Conservation (phyloP, 92 coral and sea anemone genomes). For the Diadumene lineata region DNA sequence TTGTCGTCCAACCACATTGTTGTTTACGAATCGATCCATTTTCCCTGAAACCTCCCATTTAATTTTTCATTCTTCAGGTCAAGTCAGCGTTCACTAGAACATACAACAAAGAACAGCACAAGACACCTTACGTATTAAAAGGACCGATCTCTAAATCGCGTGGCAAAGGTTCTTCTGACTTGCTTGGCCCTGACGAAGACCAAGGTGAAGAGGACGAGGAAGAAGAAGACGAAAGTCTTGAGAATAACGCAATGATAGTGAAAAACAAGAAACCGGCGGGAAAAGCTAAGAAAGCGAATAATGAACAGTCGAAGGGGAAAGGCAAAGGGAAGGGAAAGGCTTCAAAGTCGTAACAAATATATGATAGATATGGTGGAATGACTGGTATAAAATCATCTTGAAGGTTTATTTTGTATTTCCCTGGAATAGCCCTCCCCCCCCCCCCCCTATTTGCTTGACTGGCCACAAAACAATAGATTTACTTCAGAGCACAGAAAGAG, state of each 20-base stretch:
- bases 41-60: too few relatives aligned
- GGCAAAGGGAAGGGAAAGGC: constrained; percentile 73
- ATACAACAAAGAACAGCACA: constrained; percentile 85
- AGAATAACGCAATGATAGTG: constrained; percentile 76
- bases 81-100: constrained; percentile 89
- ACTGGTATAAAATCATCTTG: too few relatives aligned
- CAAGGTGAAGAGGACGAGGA: constrained; percentile 46
- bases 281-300: constrained; percentile 43
- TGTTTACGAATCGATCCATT: too few relatives aligned
- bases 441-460: too few relatives aligned
- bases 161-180: constrained; percentile 50
- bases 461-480: too few relatives aligned
- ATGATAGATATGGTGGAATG: background rate
- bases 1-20: too few relatives aligned
- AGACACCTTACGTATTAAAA: constrained; percentile 77
- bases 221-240: constrained; percentile 56
- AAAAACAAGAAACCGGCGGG: constrained; percentile 51
- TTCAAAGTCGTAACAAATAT: constrained; percentile 2
- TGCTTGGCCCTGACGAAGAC: constrained; percentile 41
- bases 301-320: constrained; percentile 39
- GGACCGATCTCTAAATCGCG: constrained; percentile 65
- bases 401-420: too few relatives aligned
- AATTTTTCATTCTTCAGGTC: constrained; percentile 46
- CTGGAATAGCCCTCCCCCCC: too few relatives aligned
- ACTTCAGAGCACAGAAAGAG: too few relatives aligned